Evolutionary conservation across 2,113 vertebrate genomes (phyloP).

Genomic region (Hippocampus mohnikei): DNA sequence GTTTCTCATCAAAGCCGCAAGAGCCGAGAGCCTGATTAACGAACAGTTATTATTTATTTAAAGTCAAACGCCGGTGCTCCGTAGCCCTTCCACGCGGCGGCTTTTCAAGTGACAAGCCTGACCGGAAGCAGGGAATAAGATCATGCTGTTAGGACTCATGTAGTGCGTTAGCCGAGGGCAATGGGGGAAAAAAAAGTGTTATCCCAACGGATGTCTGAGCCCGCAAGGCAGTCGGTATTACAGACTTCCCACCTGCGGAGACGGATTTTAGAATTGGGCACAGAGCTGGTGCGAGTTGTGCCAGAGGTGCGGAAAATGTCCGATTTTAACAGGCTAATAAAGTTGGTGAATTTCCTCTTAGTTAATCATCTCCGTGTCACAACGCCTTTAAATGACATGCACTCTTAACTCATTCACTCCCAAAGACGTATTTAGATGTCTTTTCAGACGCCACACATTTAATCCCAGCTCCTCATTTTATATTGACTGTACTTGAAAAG

Average conservation of each 20-base stretch:
- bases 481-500: too few species aligned
- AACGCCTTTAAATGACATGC: neutral
- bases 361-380: neutral
- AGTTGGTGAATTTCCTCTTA: neutral
- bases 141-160: slow-evolving; percentile 24
- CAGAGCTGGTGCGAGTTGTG: neutral
- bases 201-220: slow-evolving; percentile 6
- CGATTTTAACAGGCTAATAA: neutral
- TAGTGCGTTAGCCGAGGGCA: slow-evolving; percentile 1
- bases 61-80: slow-evolving; percentile 28
- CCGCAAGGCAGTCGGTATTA: slow-evolving; percentile 17
- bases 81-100: slow-evolving; percentile 14
- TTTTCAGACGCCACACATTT: too few species aligned
- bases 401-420: neutral
- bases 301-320: neutral
- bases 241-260: slow-evolving; percentile 11
- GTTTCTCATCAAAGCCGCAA: slow-evolving; percentile 41
- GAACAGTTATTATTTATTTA: slow-evolving; percentile 61
- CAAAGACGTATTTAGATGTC: too few species aligned
- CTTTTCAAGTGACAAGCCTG: slow-evolving; percentile 40
- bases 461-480: too few species aligned
- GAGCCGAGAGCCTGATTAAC: slow-evolving; percentile 48
- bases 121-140: slow-evolving; percentile 26
- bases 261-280: slow-evolving; percentile 18
- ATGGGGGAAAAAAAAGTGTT: neutral